Evolutionary conservation across 2,113 vertebrate species (phyloP), one percentile per base, ranked within the genome.

Genomic region (Scolopax mira): DNA sequence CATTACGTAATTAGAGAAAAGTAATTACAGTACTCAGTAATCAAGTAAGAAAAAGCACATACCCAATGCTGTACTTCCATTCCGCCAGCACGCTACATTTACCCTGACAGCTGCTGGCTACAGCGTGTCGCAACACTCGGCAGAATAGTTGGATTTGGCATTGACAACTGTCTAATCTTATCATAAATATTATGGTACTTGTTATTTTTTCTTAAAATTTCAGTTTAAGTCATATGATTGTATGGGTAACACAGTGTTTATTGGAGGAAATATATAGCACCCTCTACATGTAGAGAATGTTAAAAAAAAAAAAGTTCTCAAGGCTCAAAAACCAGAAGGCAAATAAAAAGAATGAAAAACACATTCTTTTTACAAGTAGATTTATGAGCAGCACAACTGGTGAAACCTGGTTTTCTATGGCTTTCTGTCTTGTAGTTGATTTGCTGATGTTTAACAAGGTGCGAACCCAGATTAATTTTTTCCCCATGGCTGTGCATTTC

Each of bases 381-480:
- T 78, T 95, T 96, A 88, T 11, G 64, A 92, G 91, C 27, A 73
- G 71, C 67, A 66, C 37, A 66, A 88, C 71, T 49, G 16, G 33
- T 60, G 54, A 85, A 92, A 52, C 35, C 80, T 83, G 44, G 46
- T 37, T 88, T 85, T 77, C 79, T 49, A 16, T 21, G 22, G 41
- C n/a, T 90, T 96, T 90, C 52, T 62, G 55, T 62, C 79, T 80
- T 77, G 24, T 61, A 77, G 58, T 37, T 61, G n/a, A 89, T 57
- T 61, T 46, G 94, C 89, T 95, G 64, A 89, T 37, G 54, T 94
- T 96, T 96, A 90, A 96, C 83, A 94, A 95, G 72, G 91, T 83
- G 51, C 2, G 2, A 92, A 94, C 17, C 1, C 58, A 88, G 44
- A 92, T 69, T 46, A 80, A 90, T 22, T 52, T 85, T 69, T 90